Evolutionary conservation across 2,888 invertebrate genomes (phyloP), one percentile per base, ranked within the genome.

Genomic region (Julus scandinavius): DNA sequence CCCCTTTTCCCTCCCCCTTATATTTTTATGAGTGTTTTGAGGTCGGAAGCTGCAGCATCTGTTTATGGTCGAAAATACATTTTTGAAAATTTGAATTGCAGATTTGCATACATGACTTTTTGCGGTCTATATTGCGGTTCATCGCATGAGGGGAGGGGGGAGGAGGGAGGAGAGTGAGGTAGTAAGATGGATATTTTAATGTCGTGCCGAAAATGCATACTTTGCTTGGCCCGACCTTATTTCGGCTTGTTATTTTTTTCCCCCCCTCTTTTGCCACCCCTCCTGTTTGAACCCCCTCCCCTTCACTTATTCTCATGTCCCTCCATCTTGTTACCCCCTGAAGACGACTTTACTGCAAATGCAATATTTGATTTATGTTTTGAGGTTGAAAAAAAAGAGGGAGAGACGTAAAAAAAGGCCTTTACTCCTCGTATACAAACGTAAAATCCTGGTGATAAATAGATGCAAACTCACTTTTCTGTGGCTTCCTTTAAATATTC

Each of bases 11-110:
- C n/a, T n/a, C 63, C 63, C 63, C 63, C 63, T 63, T 63, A 63
- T n/a, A 63, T 63, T 63, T 63, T 63, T 63, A 63, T n/a, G 63
- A 63, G 63, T 63, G 63, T n/a, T 63, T 63, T 63, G 63, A 63
- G 63, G 63, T 63, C 63, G 63, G 63, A 63, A 63, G 63, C 63
- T 63, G n/a, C 63, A n/a, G n/a, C 63, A 63, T n/a, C 63, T n/a
- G 63, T 63, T n/a, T 63, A 63, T 63, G 63, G 63, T 63, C 63
- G 63, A 63, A 63, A 63, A 63, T 63, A 63, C 63, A 63, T 63
- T 63, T 63, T 63, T 63, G 63, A 63, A 63, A 63, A 63, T 63
- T 63, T 63, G 63, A 63, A 63, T 63, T 63, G 63, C 63, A 63
- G n/a, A 63, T 63, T 63, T 63, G 63, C 63, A 63, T 63, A 63